These are phyloP conservation scores for Drosophila tanythrix DNA, from an alignment of 2,888 invertebrate species.

Conservation along the genomic window DNA sequence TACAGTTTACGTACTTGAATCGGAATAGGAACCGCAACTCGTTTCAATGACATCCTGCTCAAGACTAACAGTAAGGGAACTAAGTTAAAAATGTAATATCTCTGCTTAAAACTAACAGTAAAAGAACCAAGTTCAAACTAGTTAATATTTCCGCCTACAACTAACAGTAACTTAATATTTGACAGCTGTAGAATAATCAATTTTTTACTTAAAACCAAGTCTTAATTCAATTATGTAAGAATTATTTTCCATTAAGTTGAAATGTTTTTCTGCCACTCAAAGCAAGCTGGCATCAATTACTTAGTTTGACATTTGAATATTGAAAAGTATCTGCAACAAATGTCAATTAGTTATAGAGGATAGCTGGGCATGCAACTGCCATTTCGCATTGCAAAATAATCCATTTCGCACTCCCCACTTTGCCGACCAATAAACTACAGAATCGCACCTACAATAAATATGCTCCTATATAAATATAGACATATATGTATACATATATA, in stretches of 20 bases:
- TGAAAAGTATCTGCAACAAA: background rate
- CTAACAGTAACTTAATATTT: background rate
- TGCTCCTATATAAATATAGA: background rate
- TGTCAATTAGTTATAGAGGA: background rate
- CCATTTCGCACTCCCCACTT: background rate
- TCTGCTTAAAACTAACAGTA: background rate
- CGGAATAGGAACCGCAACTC: background rate
- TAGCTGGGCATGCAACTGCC: background rate
- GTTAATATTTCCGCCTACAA: background rate
- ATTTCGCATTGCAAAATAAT: background rate
- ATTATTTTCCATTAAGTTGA: background rate
- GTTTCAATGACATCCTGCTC: background rate
- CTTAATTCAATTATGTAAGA: background rate
- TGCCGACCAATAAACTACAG: background rate
- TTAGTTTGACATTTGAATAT: background rate
- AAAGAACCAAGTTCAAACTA: background rate
- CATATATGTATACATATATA: constrained; percentile 1
- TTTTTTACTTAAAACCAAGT: background rate
- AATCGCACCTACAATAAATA: background rate
- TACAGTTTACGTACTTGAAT: background rate
- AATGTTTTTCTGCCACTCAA: background rate
- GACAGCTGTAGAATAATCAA: background rate
- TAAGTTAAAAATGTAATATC: background rate
- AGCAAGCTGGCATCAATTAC: background rate
- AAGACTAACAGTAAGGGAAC: background rate